Conservation (phyloP, 2,797 vertebrate genomes). For the Acestrorhynchus altus region DNA sequence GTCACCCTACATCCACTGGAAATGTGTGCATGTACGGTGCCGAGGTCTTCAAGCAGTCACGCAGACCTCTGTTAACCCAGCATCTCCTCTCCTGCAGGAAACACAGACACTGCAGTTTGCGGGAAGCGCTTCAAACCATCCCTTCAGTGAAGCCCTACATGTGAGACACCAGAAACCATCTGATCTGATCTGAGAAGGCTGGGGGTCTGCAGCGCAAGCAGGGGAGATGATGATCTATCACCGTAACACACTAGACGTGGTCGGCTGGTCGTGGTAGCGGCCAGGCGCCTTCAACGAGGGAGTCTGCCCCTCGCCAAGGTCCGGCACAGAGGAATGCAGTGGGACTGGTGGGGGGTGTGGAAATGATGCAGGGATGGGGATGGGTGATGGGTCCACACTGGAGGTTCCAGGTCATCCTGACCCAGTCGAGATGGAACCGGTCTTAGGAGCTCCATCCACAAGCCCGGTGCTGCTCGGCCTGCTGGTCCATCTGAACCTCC, state of each 20-base stretch:
- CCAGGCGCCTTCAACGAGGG: background rate
- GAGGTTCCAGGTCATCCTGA: conserved; percentile 9
- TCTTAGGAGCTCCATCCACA: conserved; percentile 41
- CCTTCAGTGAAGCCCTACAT: too few species aligned
- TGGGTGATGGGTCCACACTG: background rate
- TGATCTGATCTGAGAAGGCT: background rate
- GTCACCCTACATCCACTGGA: conserved; percentile 36
- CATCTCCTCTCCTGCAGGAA: conserved; percentile 37
- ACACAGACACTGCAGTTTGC: conserved; percentile 55
- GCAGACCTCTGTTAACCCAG: background rate
- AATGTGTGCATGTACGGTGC: conserved; percentile 17
- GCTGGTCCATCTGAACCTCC: background rate
- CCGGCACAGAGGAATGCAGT: too few species aligned
- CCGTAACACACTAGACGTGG: conserved; percentile 14
- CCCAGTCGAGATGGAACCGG: conserved; percentile 50
- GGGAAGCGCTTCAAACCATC: background rate
- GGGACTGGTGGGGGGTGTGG: background rate
- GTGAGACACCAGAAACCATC: too few species aligned
- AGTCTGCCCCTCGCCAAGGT: background rate
- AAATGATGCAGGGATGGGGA: background rate
- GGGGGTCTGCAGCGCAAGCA: conserved; percentile 37
- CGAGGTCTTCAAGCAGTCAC: conserved; percentile 10
- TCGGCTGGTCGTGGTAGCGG: conserved; percentile 15
- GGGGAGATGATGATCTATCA: conserved; percentile 7
- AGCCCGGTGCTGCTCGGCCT: conserved; percentile 55